Percentiles rank a stretch among this genome's conserved stretches.
These are phyloP conservation scores for Dicycla oo DNA, from an alignment of 2,888 invertebrate species.

Conservation along the genomic window DNA sequence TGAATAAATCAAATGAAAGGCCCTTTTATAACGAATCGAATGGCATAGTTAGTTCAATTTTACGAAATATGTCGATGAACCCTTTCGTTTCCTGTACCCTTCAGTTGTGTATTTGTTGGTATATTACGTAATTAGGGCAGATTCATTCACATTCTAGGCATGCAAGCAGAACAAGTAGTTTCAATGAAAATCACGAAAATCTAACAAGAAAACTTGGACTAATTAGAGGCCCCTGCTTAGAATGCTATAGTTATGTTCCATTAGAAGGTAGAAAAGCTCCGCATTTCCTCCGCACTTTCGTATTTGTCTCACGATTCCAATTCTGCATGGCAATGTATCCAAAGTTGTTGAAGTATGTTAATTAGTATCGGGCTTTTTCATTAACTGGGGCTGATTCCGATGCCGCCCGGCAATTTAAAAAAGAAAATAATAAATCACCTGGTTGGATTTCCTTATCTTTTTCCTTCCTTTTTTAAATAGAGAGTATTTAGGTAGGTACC, in stretches of 20 bases:
- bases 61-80: too few species aligned
- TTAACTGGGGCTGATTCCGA: slow-evolving; percentile 33
- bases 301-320: slow-evolving; percentile 45
- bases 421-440: slow-evolving; percentile 37
- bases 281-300: slow-evolving; percentile 16
- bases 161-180: slow-evolving; percentile 7
- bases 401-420: slow-evolving; percentile 22
- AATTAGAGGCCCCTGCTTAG: slow-evolving; percentile 28
- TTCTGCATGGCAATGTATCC: slow-evolving; percentile 40
- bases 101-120: too few species aligned
- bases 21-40: too few species aligned
- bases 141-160: neutral
- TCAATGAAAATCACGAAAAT: slow-evolving; percentile 19
- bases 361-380: slow-evolving; percentile 55
- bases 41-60: too few species aligned
- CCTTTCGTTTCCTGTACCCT: too few species aligned
- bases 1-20: too few species aligned
- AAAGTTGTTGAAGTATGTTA: slow-evolving; percentile 50
- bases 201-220: slow-evolving; percentile 25
- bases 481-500: too few species aligned
- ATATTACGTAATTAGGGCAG: neutral
- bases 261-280: slow-evolving; percentile 14
- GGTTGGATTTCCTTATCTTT: slow-evolving; percentile 25
- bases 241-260: slow-evolving; percentile 27
- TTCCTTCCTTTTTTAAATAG: neutral